A percentile compares a stretch with the other conserved stretches of the same genome.
Conservation (phyloP, 2,888 invertebrate species). For the Thelaira solivaga region DNA sequence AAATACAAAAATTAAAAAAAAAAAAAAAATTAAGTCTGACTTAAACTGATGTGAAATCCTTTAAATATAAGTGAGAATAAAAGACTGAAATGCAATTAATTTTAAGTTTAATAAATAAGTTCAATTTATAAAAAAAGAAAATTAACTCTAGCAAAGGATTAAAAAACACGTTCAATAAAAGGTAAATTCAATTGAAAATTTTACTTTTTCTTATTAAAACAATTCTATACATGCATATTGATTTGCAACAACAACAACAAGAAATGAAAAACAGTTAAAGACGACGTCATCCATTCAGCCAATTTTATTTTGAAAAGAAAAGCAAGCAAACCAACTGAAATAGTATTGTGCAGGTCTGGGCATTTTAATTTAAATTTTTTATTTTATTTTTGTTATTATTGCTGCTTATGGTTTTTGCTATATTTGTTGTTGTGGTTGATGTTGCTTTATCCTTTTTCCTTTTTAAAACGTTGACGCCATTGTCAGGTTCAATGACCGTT, state of each 20-base stretch:
- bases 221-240: constrained; percentile 20
- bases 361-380: constrained; percentile 21
- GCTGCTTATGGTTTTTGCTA: constrained; percentile 39
- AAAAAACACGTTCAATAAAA: constrained; percentile 1
- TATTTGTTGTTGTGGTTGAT: constrained; percentile 38
- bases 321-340: constrained; percentile 43
- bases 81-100: constrained; percentile 65
- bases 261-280: constrained; percentile 9
- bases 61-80: constrained; percentile 52
- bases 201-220: background rate
- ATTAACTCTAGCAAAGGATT: constrained; percentile 9
- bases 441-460: constrained; percentile 55
- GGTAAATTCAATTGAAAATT: constrained; percentile 17
- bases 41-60: constrained; percentile 9
- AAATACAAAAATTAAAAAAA: constrained; percentile 33
- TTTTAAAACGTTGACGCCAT: constrained; percentile 58
- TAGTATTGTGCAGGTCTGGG: constrained; percentile 62
- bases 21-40: constrained; percentile 5
- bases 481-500: constrained; percentile 71
- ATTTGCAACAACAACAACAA: constrained; percentile 21
- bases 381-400: constrained; percentile 16
- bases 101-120: constrained; percentile 16
- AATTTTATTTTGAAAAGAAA: constrained; percentile 45
- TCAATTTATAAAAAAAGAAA: background rate
- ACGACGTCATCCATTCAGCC: constrained; percentile 45